phyloP scores from a whole-genome alignment of 2,888 invertebrate species.

The Omphaloscelis lunosa region DNA sequence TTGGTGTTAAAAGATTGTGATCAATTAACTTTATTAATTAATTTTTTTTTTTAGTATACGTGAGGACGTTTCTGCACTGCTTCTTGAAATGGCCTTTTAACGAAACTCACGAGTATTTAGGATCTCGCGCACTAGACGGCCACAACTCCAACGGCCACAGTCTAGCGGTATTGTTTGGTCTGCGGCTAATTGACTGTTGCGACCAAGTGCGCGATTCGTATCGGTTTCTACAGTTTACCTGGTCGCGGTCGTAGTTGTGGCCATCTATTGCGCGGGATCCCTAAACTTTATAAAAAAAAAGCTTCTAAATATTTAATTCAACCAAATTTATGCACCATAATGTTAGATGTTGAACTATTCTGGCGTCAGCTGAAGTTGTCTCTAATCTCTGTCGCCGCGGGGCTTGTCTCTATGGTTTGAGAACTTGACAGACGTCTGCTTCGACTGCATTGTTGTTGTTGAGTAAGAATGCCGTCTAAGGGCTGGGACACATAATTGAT shows the following conservation, averaged over 20 bases:
- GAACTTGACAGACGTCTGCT: conserved; percentile 48
- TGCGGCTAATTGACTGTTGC: too few species aligned
- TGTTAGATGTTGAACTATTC: conserved; percentile 20
- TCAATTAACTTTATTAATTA: not conserved
- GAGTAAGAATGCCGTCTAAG: conserved; percentile 20
- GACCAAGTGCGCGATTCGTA: too few species aligned
- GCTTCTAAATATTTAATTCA: not conserved
- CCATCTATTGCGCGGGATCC: too few species aligned
- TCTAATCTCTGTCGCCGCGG: conserved; percentile 31
- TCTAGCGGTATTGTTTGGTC: too few species aligned
- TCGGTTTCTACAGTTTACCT: too few species aligned
- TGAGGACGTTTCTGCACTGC: not conserved
- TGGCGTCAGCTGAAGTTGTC: conserved; percentile 25
- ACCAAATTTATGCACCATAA: not conserved
- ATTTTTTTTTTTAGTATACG: not conserved
- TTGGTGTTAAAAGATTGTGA: too few species aligned
- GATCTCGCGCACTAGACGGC: too few species aligned
- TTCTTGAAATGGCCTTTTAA: not conserved
- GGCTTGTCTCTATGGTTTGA: conserved; percentile 46
- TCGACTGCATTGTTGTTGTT: conserved; percentile 31
- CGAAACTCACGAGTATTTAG: not conserved
- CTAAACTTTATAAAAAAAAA: too few species aligned
- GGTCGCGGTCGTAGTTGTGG: too few species aligned
- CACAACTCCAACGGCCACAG: too few species aligned
- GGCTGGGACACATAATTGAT: conserved; percentile 3